Evolutionary conservation across 2,797 vertebrate genomes (phyloP), one percentile per base, ranked within the genome.

Genomic region (Carcharodon carcharias): DNA sequence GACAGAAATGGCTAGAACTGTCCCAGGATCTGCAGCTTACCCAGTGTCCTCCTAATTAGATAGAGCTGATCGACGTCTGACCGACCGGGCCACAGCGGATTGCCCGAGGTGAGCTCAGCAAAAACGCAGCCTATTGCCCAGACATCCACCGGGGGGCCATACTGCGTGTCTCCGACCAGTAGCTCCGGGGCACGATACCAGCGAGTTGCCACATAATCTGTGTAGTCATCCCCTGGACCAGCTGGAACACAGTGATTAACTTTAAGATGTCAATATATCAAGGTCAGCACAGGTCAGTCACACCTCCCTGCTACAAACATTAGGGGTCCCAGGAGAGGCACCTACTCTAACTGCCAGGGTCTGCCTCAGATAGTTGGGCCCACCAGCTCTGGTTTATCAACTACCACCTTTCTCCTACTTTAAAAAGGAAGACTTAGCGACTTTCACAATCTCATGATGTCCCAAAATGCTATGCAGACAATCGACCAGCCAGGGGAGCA

Each of bases 91-190:
- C 99, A 99, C 96, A 99, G 98, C 0, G 99, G 99, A 21, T 97
- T 94, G 28, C 99, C 99, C 0, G 98, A 98, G 1, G 99, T 97
- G 97, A 99, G 98, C 97, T 99, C 99, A 0, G 99, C 98, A 1
- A 99, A 99, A 96, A 99, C 98, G 0, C 99, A 99, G 69, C 99
- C 99, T 0, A 99, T 96, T 0, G 99, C 99, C 99, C 99, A 99
- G 0, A 99, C 98, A 0, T 99, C 99, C 95, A 99, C 99, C 0
- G 99, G 98, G 0, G 99, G 97, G 0, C 99, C 99, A 0, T 99
- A 99, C 97, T 99, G 99, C 0, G 98, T 99, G 97, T 99, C 99
- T 2, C 99, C 99, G 96, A 99, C 99, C 23, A 99, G 96, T 21
- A 93, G n/a, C 63, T 93, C 91, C 0, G 91, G 91, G 91, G 91